Evolutionary conservation across 2,113 vertebrate genomes (phyloP).

Genomic region (Panurus biarmicus): DNA sequence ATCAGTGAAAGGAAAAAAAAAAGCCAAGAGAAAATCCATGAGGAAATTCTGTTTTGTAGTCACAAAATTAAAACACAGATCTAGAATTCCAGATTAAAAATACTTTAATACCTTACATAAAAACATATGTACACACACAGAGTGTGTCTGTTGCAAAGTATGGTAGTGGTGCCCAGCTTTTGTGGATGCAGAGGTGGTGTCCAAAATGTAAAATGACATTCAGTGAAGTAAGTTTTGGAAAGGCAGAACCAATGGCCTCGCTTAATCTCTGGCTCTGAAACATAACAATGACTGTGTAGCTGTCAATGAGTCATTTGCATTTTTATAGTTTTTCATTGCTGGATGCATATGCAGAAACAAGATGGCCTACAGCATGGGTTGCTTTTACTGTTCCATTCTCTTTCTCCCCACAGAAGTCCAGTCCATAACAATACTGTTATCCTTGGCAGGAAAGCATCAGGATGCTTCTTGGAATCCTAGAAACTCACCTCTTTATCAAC

Average conservation of each 20-base stretch:
- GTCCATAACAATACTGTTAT: not conserved
- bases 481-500: not conserved
- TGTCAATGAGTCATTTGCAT: not conserved
- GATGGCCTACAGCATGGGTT: not conserved
- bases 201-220: not conserved
- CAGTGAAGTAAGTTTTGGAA: not conserved
- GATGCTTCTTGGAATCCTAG: not conserved
- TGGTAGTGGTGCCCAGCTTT: not conserved
- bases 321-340: not conserved
- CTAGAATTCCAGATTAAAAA: not conserved
- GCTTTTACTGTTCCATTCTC: not conserved
- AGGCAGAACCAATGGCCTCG: not conserved
- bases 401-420: not conserved
- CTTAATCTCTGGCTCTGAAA: not conserved
- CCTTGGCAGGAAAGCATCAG: not conserved
- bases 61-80: not conserved
- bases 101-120: not conserved
- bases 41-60: not conserved
- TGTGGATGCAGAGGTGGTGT: not conserved
- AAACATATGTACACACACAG: fast-evolving
- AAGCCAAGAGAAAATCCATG: not conserved
- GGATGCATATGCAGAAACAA: not conserved
- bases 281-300: not conserved
- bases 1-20: not conserved
- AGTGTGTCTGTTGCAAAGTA: not conserved